Evolutionary conservation across 2,888 invertebrate genomes (phyloP), one percentile per base, ranked within the genome.

Genomic region (Ennomos quercinarius): DNA sequence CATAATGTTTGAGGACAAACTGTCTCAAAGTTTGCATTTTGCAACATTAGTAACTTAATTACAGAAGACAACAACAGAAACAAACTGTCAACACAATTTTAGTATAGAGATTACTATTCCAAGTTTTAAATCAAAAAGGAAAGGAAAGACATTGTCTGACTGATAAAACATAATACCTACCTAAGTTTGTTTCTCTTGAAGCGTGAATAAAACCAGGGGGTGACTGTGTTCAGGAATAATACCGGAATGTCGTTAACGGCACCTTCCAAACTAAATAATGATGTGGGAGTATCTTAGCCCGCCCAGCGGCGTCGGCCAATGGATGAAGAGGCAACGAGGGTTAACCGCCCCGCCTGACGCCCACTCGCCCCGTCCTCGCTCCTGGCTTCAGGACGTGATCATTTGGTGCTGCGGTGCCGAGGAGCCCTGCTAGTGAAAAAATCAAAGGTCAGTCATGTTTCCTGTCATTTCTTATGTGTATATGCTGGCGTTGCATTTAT

Each of bases 241-340:
- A 27, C 27, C 8, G 44, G 35, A 44, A 44, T 8, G 37, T 5
- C 37, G 46, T 13, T 10, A 12, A 10, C 10, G n/a, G 44, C 38
- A 54, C 40, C n/a, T 36, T 37, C 46, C 10, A 42, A 11, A 51
- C 71, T 73, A 64, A 75, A 70, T 82, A 75, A 80, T 75, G 67
- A 77, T 62, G 62, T 47, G 60, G 58, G 55, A 37, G 61, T 67
- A 50, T 48, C 40, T n/a, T 42, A 68, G 46, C 71, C 80, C 85
- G 84, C 82, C 79, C 68, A 57, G 47, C 49, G 34, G 40, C 61
- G 40, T 5, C 68, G 63, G 61, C 87, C 86, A 85, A 85, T 84
- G 64, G 65, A 50, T 64, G 66, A 51, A 44, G 44, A 42, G 59
- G 51, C 60, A 51, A 39, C 55, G 60, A 69, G 73, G 75, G 83